A percentile compares a stretch with the other conserved stretches of the same genome.
Evolutionary conservation across 2,797 vertebrate genomes (phyloP).

Genomic region (Micropoecilia bifurca): DNA sequence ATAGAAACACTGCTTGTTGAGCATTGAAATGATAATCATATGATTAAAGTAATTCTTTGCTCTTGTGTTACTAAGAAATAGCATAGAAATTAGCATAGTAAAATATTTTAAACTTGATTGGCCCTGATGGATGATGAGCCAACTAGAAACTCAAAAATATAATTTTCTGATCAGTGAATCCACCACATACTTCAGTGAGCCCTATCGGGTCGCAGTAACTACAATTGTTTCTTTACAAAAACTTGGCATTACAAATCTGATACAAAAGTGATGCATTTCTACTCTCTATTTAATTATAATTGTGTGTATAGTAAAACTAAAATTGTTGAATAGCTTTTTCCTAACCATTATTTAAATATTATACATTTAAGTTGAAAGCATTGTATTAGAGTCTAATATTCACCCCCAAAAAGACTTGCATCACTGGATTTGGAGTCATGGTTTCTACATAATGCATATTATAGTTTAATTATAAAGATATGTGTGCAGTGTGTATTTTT

Average conservation of each 20-base stretch:
- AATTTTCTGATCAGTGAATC: not conserved
- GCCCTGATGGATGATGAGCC: not conserved
- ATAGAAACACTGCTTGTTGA: not conserved
- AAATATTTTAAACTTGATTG: not conserved
- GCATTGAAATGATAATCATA: not conserved
- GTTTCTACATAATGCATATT: not conserved
- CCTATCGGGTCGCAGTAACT: too few species aligned
- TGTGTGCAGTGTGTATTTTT: too few species aligned
- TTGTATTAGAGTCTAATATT: not conserved
- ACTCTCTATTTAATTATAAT: not conserved
- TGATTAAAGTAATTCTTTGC: not conserved
- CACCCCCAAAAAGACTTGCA: not conserved
- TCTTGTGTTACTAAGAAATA: not conserved
- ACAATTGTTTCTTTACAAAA: not conserved
- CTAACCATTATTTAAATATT: not conserved
- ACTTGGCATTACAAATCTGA: not conserved
- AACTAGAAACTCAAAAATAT: not conserved
- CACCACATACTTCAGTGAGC: too few species aligned
- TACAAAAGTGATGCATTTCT: not conserved
- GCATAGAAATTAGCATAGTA: not conserved
- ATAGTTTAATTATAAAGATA: not conserved
- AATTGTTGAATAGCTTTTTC: not conserved
- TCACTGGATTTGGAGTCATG: not conserved
- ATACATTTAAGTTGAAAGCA: not conserved
- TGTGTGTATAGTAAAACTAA: not conserved